These are phyloP conservation scores for Hiodon tergisus DNA, from an alignment of 2,113 vertebrate species.

Conservation along the genomic window DNA sequence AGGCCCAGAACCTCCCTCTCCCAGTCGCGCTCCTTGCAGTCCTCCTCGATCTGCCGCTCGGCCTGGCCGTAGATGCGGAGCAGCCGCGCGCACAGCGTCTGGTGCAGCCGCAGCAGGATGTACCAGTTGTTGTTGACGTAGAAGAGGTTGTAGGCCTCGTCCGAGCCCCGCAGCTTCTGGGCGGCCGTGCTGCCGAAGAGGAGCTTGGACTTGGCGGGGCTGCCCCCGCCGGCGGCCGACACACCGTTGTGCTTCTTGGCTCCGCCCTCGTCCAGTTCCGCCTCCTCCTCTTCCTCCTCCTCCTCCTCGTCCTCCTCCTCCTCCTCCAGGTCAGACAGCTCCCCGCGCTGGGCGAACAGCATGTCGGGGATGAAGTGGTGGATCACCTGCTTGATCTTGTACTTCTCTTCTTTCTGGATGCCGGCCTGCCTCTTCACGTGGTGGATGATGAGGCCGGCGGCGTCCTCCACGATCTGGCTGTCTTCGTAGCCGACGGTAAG, in stretches of 20 bases:
- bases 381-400: constrained; percentile 98
- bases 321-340: constrained; percentile 88
- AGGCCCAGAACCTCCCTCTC: constrained; percentile 84
- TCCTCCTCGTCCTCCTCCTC: constrained; percentile 84
- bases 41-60: constrained; percentile 90
- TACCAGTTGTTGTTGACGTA: constrained; percentile 99
- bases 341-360: constrained; percentile 86
- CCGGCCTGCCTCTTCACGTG: constrained; percentile 92
- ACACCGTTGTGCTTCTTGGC: constrained; percentile 92
- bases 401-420: constrained; percentile 98
- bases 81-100: constrained; percentile 87
- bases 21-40: constrained; percentile 81
- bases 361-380: constrained; percentile 96
- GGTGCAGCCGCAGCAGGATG: constrained; percentile 89
- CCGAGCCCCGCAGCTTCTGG: constrained; percentile 79
- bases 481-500: constrained; percentile 86
- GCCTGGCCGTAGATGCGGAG: constrained; percentile 86
- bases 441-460: constrained; percentile 94
- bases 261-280: constrained; percentile 74
- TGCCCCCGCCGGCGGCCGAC: constrained; percentile 54
- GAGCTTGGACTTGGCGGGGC: constrained; percentile 84
- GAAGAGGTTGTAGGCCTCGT: constrained; percentile 90
- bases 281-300: not conserved
- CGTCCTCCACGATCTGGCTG: constrained; percentile 91
- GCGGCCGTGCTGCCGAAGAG: constrained; percentile 79